Evolutionary conservation across 1,140 invertebrate species (phyloP), one percentile per base, ranked within the genome.

Genomic region (Teleopsis dalmanni): DNA sequence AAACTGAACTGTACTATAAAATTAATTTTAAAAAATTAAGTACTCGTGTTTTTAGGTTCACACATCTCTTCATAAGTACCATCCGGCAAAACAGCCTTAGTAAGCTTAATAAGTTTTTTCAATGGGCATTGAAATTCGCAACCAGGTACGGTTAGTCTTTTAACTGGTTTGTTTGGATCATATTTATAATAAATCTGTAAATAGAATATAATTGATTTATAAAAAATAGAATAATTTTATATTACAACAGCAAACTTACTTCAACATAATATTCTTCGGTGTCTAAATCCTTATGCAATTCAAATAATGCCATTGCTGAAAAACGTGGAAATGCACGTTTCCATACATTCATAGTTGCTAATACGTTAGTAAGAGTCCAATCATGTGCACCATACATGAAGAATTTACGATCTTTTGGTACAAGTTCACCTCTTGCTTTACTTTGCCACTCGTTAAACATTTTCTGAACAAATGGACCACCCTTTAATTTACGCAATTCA

Each of bases 381-480:
- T 91, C 88, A 59, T 91, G 87, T 5, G 81, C 82, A 3, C 79
- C 75, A 56, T 84, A 87, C 43, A 83, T 74, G 45, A 76, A 82
- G 50, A 85, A 76, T 62, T 84, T 84, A 8, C 76, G 71, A 13
- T 68, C 55, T 13, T 63, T 52, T 5, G 76, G 77, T 16, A 71
- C 65, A 10, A 80, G 53, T 5, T 46, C 75, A n/a, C 63, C 72
- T 2, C 74, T 57, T 6, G 62, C 58, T 65, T 77, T 79, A 11
- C 67, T 58, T 36, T 75, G 60, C 75, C 80, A 81, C 54, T 83
- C 79, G 2, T 67, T 55, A 2, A 81, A 57, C 40, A 86, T 76
- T 71, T 83, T 81, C 49, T 82, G 80, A 3, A 87, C 54, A 27
- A 83, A 66, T 5, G 75, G 72, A 0, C 64, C 81, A 33, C 78